Base-by-base conservation (phyloP, 2,113 vertebrate genomes). In the Lepidothrix coronata region DNA sequence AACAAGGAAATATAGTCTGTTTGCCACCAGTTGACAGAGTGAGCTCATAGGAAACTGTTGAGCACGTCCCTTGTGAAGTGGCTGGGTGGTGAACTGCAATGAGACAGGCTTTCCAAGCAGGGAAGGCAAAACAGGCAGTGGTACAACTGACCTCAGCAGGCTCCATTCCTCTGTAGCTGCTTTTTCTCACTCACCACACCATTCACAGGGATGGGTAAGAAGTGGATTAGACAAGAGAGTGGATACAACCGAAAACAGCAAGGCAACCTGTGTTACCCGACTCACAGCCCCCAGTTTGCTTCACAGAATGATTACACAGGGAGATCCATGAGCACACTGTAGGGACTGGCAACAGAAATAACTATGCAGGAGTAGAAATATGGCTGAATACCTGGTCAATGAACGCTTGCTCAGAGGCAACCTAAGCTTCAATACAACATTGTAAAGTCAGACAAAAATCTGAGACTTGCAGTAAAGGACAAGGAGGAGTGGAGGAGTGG, bases 321-420 rank as follows among this genome's bases (percentile, higher is more conserved):
- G 27, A 79, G 13, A 43, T n/a, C 39, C 1, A 0, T 0, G 1
- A 68, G 63, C 46, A 37, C 11, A 1, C 31, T 6, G 35, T 3
- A 70, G 46, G 65, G 55, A 44, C 43, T 24, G 80, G 39, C 67
- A 62, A 15, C 5, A 35, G 85, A 41, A 61, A 33, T 8, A n/a
- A 54, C 57, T 37, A 35, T 19, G 46, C 85, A 68, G 71, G 39
- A 65, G 24, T 1, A 76, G 52, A 48, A 66, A 48, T 1, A 17
- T 6, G 58, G 39, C 46, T 67, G 57, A 11, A 13, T 33, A 30
- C 14, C 41, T 8, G 4, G 28, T 5, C 84, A 73, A 9, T 27
- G 19, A 51, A 35, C 17, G n/a, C 72, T 71, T 46, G 51, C 51
- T 77, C 65, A 24, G 80, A 66, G 61, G 39, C 62, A 44, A 21